Evolutionary conservation across 2,888 invertebrate genomes (phyloP), one percentile per base, ranked within the genome.

Genomic region (Hemicrepidius hirtus): DNA sequence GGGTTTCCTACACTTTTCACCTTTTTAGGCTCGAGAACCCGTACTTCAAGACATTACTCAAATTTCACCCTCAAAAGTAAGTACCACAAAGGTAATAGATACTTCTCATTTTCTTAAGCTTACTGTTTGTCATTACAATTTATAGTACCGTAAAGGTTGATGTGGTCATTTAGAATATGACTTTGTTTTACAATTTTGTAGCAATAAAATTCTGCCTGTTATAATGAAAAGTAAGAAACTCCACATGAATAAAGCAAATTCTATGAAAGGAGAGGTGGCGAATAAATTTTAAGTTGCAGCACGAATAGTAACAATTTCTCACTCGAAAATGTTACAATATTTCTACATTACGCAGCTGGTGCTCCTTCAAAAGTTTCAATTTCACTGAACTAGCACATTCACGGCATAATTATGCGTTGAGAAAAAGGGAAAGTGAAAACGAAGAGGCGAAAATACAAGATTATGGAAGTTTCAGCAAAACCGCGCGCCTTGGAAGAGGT

Each of bases 1-100:
- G 55, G 66, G 41, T 66, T 57, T 55, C 21, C 55, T 21, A 57
- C 32, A 66, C 57, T 57, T 66, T 20, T 13, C 53, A 53, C 53
- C 53, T 53, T 53, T 32, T 16, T 4, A n/a, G 24, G 1, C 13
- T 28, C 13, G 13, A 7, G 24, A 53, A 13, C 53, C 12, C 7
- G 21, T 10, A 13, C 46, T 18, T 46, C 3, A 46, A 20, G 46
- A 3, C 46, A 20, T 53, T 32, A 53, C 53, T 53, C 24, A 32
- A 28, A 53, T 28, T 32, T 24, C 21, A 6, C 28, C 50, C 53
- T 53, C 24, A n/a, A n/a, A n/a, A n/a, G 28, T 24, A 53, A 53
- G 53, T 24, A n/a, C 24, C 28, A n/a, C 13, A 9, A 32, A 32
- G 9, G 32, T 9, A 9, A 7, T 9, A 1, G 32, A 9, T 32